phyloP scores from a whole-genome alignment of 1,140 invertebrate species.

The Bombus fervidus region DNA sequence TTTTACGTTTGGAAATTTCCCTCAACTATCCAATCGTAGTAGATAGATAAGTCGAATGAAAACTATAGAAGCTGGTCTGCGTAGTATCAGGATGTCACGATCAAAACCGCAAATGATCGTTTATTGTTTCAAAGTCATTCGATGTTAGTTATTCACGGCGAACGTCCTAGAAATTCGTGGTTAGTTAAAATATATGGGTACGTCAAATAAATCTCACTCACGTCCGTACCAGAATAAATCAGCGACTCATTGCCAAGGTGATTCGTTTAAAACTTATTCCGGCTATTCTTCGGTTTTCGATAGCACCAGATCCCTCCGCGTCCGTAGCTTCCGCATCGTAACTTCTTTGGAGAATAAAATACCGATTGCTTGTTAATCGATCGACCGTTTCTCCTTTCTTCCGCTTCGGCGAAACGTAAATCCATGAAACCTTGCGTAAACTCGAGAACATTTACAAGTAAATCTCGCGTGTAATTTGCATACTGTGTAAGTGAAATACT shows the following conservation, averaged over 20 bases:
- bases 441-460: neutral
- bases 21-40: neutral
- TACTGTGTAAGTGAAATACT: neutral
- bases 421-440: neutral
- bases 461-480: no score
- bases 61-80: neutral
- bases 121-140: conserved; percentile 44
- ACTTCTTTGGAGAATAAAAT: neutral
- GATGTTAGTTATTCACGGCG: conserved; percentile 19
- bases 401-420: neutral
- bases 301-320: neutral
- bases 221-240: conserved; percentile 72
- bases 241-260: conserved; percentile 74
- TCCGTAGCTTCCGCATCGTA: neutral
- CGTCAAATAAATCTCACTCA: conserved; percentile 60
- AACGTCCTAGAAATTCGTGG: conserved; percentile 28
- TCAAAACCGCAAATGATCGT: conserved; percentile 3
- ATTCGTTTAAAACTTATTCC: conserved; percentile 56
- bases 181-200: conserved; percentile 53
- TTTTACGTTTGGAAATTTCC: neutral
- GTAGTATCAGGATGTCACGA: conserved; percentile 1
- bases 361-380: neutral
- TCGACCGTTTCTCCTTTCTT: neutral
- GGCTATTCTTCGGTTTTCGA: conserved; percentile 17
- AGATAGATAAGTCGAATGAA: no score